A percentile compares a stretch with the other conserved stretches of the same genome.
Conservation (phyloP, 1,140 invertebrate genomes). For the Brachionus paranguensis region DNA sequence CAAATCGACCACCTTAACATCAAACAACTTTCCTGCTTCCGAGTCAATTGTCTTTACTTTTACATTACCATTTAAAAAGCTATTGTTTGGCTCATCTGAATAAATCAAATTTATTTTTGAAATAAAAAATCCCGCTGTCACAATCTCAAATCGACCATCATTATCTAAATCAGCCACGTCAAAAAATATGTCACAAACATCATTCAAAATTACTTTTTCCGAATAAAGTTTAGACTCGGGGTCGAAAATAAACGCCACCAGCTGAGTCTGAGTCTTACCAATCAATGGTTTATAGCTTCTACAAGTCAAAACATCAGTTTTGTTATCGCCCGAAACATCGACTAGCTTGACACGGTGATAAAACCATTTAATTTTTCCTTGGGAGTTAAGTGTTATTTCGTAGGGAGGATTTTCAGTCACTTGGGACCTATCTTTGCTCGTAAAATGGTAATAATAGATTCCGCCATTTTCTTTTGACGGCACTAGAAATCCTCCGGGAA, state of each 20-base stretch:
- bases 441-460: conserved; percentile 35
- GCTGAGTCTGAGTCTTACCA: not conserved
- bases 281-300: conserved; percentile 21
- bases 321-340: not conserved
- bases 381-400: not conserved
- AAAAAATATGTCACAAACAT: conserved; percentile 38
- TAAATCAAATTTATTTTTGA: conserved; percentile 16
- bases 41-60: conserved; percentile 3
- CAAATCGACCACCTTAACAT: conserved; percentile 1
- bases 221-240: not conserved
- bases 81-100: conserved; percentile 21
- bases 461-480: conserved; percentile 33
- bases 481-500: conserved; percentile 21
- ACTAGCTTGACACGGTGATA: conserved; percentile 25
- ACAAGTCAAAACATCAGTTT: conserved; percentile 23
- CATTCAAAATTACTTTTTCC: conserved; percentile 26
- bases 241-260: not conserved
- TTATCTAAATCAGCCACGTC: conserved; percentile 32
- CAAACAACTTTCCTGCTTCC: conserved; percentile 21
- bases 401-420: not conserved
- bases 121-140: conserved; percentile 26
- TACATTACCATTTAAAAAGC: conserved; percentile 37
- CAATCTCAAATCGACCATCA: conserved; percentile 33
- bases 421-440: conserved; percentile 7
- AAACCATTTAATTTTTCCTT: conserved; percentile 34